Percentiles rank a stretch among this genome's conserved stretches.
Conservation (phyloP, 92 coral and sea anemone genomes). For the Zoanthus sansibaricus region DNA sequence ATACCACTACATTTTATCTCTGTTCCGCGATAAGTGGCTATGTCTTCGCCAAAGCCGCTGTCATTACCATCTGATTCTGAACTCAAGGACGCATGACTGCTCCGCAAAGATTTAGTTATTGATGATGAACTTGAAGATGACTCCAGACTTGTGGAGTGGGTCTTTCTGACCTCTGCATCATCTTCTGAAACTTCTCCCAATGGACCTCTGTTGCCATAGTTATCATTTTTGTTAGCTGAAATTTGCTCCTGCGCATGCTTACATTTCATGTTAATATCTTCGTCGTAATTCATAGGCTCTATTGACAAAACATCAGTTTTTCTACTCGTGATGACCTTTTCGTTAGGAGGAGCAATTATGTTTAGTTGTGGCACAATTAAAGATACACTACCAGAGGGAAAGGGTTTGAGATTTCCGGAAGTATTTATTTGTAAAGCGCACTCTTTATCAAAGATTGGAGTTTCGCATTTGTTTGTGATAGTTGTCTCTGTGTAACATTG, state of each 20-base stretch:
- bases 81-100: slow-evolving; percentile 4
- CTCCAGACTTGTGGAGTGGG: not conserved
- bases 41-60: slow-evolving; percentile 33
- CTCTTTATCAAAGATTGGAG: not conserved
- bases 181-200: not conserved
- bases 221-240: not conserved
- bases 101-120: slow-evolving; percentile 12
- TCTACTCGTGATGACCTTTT: not conserved
- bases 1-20: not conserved
- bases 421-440: not conserved
- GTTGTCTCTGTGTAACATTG: slow-evolving; percentile 1
- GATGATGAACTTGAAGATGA: slow-evolving; percentile 29
- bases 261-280: not conserved
- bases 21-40: not conserved
- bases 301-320: not conserved
- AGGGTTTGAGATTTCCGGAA: too few relatives aligned
- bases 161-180: not conserved
- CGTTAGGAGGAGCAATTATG: not conserved
- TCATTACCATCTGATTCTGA: slow-evolving; percentile 32
- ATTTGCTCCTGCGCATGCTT: not conserved
- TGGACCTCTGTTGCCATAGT: not conserved
- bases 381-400: not conserved
- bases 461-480: not conserved
- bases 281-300: not conserved
- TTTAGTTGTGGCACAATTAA: not conserved